These are phyloP conservation scores for Ommatoiulus sabulosus DNA, from an alignment of 2,888 invertebrate genomes.

Conservation along the genomic window DNA sequence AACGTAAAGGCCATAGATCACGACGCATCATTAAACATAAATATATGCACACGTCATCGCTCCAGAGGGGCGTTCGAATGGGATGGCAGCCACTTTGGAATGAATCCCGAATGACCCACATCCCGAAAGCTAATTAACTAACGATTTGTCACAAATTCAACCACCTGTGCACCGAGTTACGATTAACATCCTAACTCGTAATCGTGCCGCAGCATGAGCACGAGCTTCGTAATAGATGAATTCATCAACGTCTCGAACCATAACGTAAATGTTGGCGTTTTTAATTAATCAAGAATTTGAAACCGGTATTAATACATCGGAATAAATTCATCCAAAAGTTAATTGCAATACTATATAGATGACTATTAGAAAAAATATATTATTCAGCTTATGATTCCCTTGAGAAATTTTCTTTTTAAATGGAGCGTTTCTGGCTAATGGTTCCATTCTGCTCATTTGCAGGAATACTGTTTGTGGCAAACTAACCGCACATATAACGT, in stretches of 20 bases:
- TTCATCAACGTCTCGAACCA: too few relatives aligned
- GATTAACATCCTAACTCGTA: neutral
- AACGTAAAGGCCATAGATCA: neutral
- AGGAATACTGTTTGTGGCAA: too few relatives aligned
- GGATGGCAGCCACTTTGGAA: neutral
- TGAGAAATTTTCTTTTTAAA: neutral
- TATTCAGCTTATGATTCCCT: neutral
- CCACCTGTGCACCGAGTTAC: neutral
- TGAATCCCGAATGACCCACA: conserved; percentile 5
- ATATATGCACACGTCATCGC: neutral
- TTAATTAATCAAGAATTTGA: too few relatives aligned
- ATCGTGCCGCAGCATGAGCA: too few relatives aligned
- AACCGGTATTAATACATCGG: too few relatives aligned
- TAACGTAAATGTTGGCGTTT: too few relatives aligned
- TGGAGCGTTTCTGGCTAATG: neutral
- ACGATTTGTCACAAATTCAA: neutral
- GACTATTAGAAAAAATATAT: neutral
- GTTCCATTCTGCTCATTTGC: neutral
- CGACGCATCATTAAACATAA: neutral
- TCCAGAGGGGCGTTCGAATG: neutral
- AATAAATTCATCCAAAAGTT: too few relatives aligned
- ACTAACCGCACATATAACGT: neutral
- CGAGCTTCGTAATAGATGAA: neutral
- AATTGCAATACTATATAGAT: too few relatives aligned
- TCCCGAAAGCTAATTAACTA: neutral